phyloP scores from a whole-genome alignment of 1,140 invertebrate species.

The silkworm (Bombyx mori) region ASM3026992v2 NC_085118.1:9738001-9738500 shows the following conservation, averaged over 20 bases:
- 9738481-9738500: no score
- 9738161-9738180: constrained; percentile 13
- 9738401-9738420: no score
- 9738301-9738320: background rate
- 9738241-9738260: background rate
- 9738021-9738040: constrained; percentile 82
- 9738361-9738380: no score
- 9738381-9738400: no score
- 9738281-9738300: background rate
- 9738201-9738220: background rate
- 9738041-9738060: constrained; percentile 79
- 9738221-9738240: background rate
- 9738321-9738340: background rate
- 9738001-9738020: constrained; percentile 84
- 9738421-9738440: no score
- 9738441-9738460: no score
- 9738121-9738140: constrained; percentile 78
- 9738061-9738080: constrained; percentile 82
- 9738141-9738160: constrained; percentile 86
- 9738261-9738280: background rate
- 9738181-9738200: constrained; percentile 69
- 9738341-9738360: no score
- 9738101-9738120: constrained; percentile 87
- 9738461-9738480: no score
- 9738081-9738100: constrained; percentile 89